Evolutionary conservation across 2,888 invertebrate species (phyloP).

Genomic region (Nephrotoma flavescens): DNA sequence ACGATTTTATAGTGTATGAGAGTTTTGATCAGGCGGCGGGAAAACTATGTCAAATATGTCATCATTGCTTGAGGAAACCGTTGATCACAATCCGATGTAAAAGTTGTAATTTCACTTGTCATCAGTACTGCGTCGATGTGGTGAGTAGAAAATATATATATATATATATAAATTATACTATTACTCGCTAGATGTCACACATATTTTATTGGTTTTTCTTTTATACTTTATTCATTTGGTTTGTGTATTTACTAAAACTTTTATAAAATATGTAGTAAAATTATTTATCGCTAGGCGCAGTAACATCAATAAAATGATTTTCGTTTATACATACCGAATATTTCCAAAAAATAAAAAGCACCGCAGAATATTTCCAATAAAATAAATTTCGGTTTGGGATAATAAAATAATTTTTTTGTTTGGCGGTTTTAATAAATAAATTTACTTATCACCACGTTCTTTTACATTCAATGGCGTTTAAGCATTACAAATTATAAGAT

Average conservation of each 20-base stretch:
- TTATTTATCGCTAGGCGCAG: background rate
- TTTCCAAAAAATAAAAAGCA: no score
- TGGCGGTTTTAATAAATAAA: no score
- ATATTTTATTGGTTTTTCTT: background rate
- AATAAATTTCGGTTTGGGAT: no score
- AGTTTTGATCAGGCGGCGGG: background rate
- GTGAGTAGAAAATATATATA: background rate
- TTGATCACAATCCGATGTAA: background rate
- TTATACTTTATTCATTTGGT: background rate
- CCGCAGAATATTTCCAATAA: no score
- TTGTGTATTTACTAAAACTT: background rate
- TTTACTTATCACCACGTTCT: no score
- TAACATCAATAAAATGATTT: background rate
- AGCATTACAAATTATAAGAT: no score
- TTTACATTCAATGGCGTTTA: no score
- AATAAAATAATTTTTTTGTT: no score
- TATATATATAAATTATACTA: background rate
- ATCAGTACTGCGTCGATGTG: background rate
- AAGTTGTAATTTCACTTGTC: background rate
- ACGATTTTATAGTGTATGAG: constrained; percentile 7
- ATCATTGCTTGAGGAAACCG: background rate
- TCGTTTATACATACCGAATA: no score
- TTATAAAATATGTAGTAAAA: background rate
- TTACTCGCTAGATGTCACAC: background rate
- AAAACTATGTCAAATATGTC: constrained; percentile 10